A percentile compares a stretch with the other conserved stretches of the same genome.
Evolutionary conservation across 2,797 vertebrate species (phyloP).

Genomic region (Phyllotis vaccarum): DNA sequence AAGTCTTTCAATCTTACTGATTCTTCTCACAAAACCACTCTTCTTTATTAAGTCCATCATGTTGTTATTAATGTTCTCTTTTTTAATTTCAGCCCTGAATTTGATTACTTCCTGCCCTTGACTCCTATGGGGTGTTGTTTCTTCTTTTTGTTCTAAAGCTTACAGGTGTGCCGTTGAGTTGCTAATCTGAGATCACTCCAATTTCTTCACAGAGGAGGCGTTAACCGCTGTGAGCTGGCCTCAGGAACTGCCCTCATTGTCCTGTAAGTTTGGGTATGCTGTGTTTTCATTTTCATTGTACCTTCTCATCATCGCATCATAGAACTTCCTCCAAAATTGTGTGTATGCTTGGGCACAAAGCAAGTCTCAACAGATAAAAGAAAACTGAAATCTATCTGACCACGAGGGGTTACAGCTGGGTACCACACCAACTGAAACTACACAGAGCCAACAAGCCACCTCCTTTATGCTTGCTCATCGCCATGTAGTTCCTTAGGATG

Average conservation of each 20-base stretch:
- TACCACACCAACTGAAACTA: no score
- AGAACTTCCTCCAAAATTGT: no score
- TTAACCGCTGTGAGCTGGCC: neutral
- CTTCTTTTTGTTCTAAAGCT: neutral
- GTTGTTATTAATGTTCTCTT: neutral
- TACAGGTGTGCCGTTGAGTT: neutral
- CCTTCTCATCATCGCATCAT: no score
- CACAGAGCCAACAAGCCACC: conserved; percentile 10
- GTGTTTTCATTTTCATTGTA: neutral
- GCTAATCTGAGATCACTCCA: neutral
- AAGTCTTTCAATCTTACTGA: neutral
- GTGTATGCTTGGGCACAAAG: no score
- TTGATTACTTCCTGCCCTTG: neutral
- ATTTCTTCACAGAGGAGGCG: no score
- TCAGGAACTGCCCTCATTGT: neutral
- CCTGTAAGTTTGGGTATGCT: neutral
- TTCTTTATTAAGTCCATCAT: neutral
- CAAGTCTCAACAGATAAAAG: no score
- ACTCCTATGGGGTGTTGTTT: neutral
- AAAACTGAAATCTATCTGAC: no score
- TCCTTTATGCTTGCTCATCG: conserved; percentile 5
- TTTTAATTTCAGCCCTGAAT: neutral
- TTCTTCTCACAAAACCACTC: neutral
- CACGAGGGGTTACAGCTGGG: no score
- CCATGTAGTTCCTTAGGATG: neutral